Evolutionary conservation across 2,888 invertebrate species (phyloP).

Genomic region (Drosophila algonquin): DNA sequence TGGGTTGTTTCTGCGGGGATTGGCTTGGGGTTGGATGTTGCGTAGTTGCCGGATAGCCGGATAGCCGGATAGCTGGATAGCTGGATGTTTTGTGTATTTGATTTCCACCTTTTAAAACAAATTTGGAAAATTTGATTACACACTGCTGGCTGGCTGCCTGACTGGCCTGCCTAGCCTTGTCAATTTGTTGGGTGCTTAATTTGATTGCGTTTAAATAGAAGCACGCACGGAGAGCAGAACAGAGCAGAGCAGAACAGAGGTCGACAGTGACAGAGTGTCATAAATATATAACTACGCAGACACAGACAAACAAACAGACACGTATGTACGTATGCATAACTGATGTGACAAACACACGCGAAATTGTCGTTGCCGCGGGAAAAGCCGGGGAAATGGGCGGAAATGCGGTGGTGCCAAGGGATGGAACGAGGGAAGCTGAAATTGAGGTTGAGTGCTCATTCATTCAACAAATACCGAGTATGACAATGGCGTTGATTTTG

Average conservation of each 20-base stretch:
- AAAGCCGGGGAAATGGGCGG: constrained; percentile 2
- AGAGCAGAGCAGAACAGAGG: constrained; percentile 12
- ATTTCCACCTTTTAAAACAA: constrained; percentile 41
- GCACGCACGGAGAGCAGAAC: constrained; percentile 33
- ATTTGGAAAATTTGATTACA: constrained; percentile 67
- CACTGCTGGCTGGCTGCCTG: constrained; percentile 9
- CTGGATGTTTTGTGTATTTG: constrained; percentile 34
- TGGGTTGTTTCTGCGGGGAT: constrained; percentile 1
- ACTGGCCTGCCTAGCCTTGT: constrained; percentile 54
- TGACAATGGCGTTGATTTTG: constrained; percentile 75
- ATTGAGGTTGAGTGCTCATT: constrained; percentile 75
- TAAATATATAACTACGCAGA: constrained; percentile 42
- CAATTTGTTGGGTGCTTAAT: constrained; percentile 75
- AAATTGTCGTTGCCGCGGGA: constrained; percentile 71
- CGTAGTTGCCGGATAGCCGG: background rate
- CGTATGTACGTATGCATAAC: constrained; percentile 60
- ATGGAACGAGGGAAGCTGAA: constrained; percentile 73
- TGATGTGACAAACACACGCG: constrained; percentile 80
- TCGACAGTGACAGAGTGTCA: constrained; percentile 72
- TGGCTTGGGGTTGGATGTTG: constrained; percentile 13
- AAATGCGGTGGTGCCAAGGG: constrained; percentile 42
- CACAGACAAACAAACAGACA: constrained; percentile 13
- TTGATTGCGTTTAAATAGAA: constrained; percentile 80
- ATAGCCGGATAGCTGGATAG: too few relatives aligned
- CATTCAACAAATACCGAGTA: constrained; percentile 60